Conservation (phyloP, 2,113 vertebrate species). For the Equus quagga region DNA sequence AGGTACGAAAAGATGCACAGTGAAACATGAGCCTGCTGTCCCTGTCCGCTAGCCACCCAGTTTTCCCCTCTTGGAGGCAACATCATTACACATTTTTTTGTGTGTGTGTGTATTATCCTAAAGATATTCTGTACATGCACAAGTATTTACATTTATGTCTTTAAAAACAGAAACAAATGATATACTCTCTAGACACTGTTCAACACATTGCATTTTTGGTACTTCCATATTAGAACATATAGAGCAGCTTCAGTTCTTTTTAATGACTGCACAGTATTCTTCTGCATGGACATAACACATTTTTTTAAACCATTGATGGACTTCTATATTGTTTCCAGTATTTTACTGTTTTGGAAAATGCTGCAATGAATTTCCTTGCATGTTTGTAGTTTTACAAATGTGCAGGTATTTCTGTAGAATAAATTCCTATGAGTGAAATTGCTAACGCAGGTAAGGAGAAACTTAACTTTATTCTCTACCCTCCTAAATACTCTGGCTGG, state of each 20-base stretch:
- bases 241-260: neutral
- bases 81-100: neutral
- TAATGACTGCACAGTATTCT: neutral
- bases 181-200: neutral
- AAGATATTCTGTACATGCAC: neutral
- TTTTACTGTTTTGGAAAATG: constrained; percentile 16
- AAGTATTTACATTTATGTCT: neutral
- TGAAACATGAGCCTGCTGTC: neutral
- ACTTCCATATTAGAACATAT: neutral
- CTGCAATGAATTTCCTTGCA: neutral
- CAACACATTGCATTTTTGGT: neutral
- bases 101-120: neutral
- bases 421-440: neutral
- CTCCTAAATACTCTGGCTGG: neutral
- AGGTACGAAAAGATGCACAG: neutral
- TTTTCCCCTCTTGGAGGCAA: neutral
- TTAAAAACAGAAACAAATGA: neutral
- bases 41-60: neutral
- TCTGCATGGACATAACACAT: neutral
- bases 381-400: neutral
- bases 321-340: neutral
- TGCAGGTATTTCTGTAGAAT: neutral
- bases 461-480: neutral
- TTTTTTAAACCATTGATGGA: neutral
- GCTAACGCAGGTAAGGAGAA: neutral